These are phyloP conservation scores for Drosophila guanche DNA, from an alignment of 1,140 invertebrate genomes.

Conservation along the genomic window DNA sequence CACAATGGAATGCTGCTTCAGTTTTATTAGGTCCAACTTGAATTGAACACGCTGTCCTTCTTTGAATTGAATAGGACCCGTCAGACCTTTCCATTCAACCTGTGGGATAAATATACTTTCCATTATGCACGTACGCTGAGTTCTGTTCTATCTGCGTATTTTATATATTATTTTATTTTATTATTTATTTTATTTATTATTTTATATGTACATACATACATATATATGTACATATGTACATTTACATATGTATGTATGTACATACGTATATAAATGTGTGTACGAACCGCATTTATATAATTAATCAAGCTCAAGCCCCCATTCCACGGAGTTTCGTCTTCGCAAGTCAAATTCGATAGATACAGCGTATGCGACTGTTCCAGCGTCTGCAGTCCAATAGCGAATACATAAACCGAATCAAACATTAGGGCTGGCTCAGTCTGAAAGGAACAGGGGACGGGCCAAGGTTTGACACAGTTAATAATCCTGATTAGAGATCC, in stretches of 20 bases:
- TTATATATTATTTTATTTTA: too few species aligned
- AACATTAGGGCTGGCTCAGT: slow-evolving; percentile 95
- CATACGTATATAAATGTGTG: not conserved
- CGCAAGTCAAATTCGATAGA: slow-evolving; percentile 92
- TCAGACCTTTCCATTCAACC: slow-evolving; percentile 88
- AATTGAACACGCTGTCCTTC: slow-evolving; percentile 92
- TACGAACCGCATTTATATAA: slow-evolving; percentile 93
- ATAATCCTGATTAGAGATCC: not conserved
- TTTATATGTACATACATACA: not conserved
- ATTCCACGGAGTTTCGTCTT: slow-evolving; percentile 91
- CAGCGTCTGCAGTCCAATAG: slow-evolving; percentile 91
- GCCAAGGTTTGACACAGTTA: too few species aligned
- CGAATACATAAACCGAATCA: slow-evolving; percentile 95
- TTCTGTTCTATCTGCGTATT: too few species aligned
- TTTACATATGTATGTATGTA: not conserved
- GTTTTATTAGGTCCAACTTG: slow-evolving; percentile 93
- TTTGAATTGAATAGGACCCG: slow-evolving; percentile 94
- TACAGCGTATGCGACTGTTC: slow-evolving; percentile 85
- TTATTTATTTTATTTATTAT: too few species aligned
- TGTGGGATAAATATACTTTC: slow-evolving; percentile 7
- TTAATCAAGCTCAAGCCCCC: slow-evolving; percentile 94
- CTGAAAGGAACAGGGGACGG: slow-evolving; percentile 84
- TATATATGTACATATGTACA: not conserved
- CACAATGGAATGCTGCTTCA: slow-evolving; percentile 89
- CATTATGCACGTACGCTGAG: too few species aligned